phyloP scores from a whole-genome alignment of 2,888 invertebrate genomes.

The Anoplius nigerrimus region DNA sequence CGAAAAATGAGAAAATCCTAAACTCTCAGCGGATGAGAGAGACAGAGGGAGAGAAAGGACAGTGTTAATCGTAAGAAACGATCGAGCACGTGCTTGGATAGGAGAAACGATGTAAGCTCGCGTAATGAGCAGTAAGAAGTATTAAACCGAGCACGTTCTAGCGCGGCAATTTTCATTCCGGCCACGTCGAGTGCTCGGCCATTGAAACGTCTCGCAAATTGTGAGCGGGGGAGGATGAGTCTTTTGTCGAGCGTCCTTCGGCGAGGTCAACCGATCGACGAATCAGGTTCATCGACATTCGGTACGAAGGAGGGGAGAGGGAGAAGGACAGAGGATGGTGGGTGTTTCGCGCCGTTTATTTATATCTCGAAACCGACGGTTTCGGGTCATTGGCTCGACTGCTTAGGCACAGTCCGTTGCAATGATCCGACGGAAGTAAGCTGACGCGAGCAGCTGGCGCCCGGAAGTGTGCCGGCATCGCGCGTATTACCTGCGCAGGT shows the following conservation, averaged over 20 bases:
- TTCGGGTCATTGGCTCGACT: constrained; percentile 51
- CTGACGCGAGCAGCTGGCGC: constrained; percentile 61
- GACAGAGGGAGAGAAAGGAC: too few relatives aligned
- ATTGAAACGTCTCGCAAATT: too few relatives aligned
- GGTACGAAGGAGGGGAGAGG: constrained; percentile 24
- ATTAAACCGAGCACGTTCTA: too few relatives aligned
- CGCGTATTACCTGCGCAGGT: too few relatives aligned
- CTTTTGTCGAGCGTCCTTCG: constrained; percentile 28
- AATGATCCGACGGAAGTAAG: constrained; percentile 66
- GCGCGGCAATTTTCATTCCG: too few relatives aligned
- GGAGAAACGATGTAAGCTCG: too few relatives aligned
- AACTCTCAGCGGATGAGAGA: too few relatives aligned
- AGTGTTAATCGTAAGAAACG: too few relatives aligned
- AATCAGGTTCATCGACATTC: constrained; percentile 31
- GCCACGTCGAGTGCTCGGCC: too few relatives aligned
- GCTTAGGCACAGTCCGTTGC: constrained; percentile 36
- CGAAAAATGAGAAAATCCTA: too few relatives aligned
- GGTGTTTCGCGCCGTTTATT: constrained; percentile 41
- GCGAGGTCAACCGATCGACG: constrained; percentile 31
- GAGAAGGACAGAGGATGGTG: constrained; percentile 11
- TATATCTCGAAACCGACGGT: constrained; percentile 38
- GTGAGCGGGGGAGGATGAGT: constrained; percentile 14
- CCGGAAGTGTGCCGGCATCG: constrained; percentile 54
- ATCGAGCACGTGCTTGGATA: too few relatives aligned
- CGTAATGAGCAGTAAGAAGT: too few relatives aligned